Conservation (phyloP, 2,113 vertebrate species). For the Cryptotis parvus region DNA sequence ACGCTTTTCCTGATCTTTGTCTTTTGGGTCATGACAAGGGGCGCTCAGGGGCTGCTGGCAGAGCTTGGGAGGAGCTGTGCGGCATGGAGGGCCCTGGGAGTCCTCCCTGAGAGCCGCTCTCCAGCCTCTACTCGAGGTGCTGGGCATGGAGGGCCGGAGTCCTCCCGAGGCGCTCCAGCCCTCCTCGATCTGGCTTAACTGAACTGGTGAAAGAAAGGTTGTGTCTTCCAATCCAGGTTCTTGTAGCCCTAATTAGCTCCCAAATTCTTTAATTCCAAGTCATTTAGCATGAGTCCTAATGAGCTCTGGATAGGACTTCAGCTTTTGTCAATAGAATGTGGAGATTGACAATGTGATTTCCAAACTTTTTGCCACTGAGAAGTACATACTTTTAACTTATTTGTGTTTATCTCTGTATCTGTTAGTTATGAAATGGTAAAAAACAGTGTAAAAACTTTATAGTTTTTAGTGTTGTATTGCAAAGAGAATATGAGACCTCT, state of each 20-base stretch:
- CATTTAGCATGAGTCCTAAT: neutral
- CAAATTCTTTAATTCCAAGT: constrained; percentile 18
- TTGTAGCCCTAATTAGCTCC: constrained; percentile 56
- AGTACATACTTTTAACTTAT: neutral
- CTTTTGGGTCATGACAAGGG: constrained; percentile 11
- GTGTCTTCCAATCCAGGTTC: constrained; percentile 34
- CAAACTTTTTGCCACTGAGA: constrained; percentile 13
- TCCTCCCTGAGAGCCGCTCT: too few relatives aligned
- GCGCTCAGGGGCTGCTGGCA: too few relatives aligned
- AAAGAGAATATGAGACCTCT: constrained; percentile 17
- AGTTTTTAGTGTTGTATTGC: neutral
- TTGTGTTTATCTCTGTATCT: constrained; percentile 3
- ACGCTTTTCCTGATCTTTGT: neutral
- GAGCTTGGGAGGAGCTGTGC: too few relatives aligned
- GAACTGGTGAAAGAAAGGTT: neutral
- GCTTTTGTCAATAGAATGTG: neutral
- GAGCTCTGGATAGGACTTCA: neutral
- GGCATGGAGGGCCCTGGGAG: too few relatives aligned
- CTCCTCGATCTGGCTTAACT: neutral
- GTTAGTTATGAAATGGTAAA: constrained; percentile 1
- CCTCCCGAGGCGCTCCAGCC: too few relatives aligned
- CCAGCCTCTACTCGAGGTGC: too few relatives aligned
- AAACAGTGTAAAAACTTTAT: neutral
- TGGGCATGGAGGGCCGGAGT: too few relatives aligned
- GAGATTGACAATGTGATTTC: neutral